Base-by-base conservation (phyloP, 2,113 vertebrate genomes). In the Platycercus adscitus region DNA sequence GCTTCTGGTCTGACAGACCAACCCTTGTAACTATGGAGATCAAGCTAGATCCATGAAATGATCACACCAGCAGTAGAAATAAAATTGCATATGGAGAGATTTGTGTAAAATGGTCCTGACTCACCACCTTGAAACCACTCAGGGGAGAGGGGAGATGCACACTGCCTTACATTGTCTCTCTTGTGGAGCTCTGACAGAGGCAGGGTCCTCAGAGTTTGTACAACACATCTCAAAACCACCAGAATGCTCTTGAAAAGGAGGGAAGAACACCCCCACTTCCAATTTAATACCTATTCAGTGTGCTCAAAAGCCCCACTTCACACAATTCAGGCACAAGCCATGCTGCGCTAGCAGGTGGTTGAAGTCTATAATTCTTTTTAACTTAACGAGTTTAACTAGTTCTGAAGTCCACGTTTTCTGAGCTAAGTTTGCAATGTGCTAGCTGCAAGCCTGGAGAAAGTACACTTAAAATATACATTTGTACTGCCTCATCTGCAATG, bases 121-220 rank as follows among this genome's bases (percentile, higher is more conserved):
- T 81, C 39, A 64, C 6, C 50, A 33, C 49, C 44, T 55, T 55
- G 49, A 88, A 92, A 78, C 10, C 81, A 17, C 8, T 11, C 21
- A 31, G 16, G 15, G 43, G 35, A 33, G 1, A 4, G 6, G 41
- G 29, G 6, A 17, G 39, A 15, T 15, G 19, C 49, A 82, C 8
- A 28, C 28, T 63, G 70, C 46, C 11, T 66, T 56, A 0, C 14
- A 66, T 17, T 66, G 86, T 61, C 46, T 70, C 33, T 88, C 50
- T 71, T 1, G 0, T 1, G 4, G 11, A 44, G 31, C n/a, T 86
- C 10, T 0, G 4, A 29, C 29, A 65, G n/a, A 88, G 25, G 10
- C 37, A 43, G 63, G 23, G 11, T 86, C 29, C 37, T 20, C 58
- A 41, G 17, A 21, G n/a, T 29, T 65, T 33, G 49, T 60, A 44